Conservation (phyloP, 1,140 invertebrate genomes). For the Lasioglossum baleicum region DNA sequence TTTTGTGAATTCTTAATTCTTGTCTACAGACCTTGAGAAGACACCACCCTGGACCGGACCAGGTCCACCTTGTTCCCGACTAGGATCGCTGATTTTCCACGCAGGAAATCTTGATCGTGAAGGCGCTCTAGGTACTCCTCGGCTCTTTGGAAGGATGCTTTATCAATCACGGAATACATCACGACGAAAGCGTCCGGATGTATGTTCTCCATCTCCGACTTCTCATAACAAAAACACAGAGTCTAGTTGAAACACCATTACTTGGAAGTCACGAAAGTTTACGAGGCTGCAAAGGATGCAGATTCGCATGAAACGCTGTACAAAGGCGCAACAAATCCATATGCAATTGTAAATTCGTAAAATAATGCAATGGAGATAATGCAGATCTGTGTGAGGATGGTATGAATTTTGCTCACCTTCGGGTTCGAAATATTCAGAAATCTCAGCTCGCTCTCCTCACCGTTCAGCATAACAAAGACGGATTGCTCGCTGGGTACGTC, state of each 20-base stretch:
- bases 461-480: conserved; percentile 93
- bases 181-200: conserved; percentile 92
- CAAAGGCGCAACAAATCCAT: no score
- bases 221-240: conserved; percentile 5
- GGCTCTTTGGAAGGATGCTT: conserved; percentile 91
- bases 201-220: conserved; percentile 87
- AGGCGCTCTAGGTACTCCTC: conserved; percentile 88
- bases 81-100: conserved; percentile 89
- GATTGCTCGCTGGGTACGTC: conserved; percentile 88
- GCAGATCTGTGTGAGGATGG: no score
- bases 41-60: conserved; percentile 92
- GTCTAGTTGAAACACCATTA: not conserved
- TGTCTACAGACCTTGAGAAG: conserved; percentile 87
- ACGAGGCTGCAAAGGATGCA: no score
- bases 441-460: conserved; percentile 92
- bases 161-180: conserved; percentile 95
- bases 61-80: conserved; percentile 98
- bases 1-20: no score
- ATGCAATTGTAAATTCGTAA: no score
- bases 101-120: conserved; percentile 87
- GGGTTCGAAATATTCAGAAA: conserved; percentile 84
- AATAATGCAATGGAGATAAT: no score
- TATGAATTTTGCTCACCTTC: conserved; percentile 79
- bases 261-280: no score
- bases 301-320: no score